Evolutionary conservation across 2,797 vertebrate genomes (phyloP).

Genomic region (Propithecus perrieri): DNA sequence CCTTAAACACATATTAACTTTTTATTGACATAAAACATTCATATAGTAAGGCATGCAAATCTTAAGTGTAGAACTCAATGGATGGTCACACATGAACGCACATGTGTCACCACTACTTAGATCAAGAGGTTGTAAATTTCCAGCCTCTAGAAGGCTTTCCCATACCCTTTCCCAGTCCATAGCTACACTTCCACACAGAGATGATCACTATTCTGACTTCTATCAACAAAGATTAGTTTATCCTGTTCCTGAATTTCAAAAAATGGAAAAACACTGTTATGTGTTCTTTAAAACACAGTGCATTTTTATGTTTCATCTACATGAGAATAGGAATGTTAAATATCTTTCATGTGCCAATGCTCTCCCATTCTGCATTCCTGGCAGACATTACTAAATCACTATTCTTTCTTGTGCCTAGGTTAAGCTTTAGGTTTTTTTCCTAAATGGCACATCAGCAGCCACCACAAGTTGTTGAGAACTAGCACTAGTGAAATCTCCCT

Average conservation of each 20-base stretch:
- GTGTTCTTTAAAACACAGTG: neutral
- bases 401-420: neutral
- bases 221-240: neutral
- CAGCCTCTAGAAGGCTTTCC: neutral
- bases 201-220: neutral
- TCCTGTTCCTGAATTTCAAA: neutral
- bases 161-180: neutral
- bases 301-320: neutral
- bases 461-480: neutral
- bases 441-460: neutral
- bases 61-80: neutral
- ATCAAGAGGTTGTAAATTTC: constrained; percentile 13
- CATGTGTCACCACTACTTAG: neutral
- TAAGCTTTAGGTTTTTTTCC: constrained; percentile 10
- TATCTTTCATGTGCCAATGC: neutral
- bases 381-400: neutral
- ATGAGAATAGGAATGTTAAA: neutral
- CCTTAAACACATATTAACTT: neutral
- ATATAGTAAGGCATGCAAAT: neutral
- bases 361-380: neutral
- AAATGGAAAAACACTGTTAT: neutral
- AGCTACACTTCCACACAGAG: neutral
- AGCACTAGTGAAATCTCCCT: neutral
- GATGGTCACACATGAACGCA: neutral
- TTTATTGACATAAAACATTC: neutral